A percentile compares a stretch with the other conserved stretches of the same genome.
These are phyloP conservation scores for Lytechinus pictus DNA, from an alignment of 35 echinoderm and acorn worm genomes.

Conservation along the genomic window DNA sequence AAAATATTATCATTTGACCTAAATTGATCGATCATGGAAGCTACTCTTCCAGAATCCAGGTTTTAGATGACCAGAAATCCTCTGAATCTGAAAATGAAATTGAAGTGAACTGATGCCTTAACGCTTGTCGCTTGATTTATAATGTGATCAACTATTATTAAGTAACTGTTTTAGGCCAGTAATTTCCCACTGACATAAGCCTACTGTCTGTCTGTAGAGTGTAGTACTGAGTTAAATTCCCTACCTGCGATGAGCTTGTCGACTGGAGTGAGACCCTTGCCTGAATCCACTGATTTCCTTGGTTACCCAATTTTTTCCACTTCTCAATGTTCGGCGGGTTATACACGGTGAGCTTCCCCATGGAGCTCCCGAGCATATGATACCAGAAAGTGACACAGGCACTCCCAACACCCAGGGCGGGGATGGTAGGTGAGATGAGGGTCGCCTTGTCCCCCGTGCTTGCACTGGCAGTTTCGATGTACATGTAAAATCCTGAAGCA, in stretches of 20 bases:
- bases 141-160: too few species aligned
- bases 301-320: not conserved
- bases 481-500: not conserved
- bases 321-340: not conserved
- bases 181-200: too few species aligned
- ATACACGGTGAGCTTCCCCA: not conserved
- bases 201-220: too few species aligned
- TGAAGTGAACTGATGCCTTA: too few species aligned
- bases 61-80: too few species aligned
- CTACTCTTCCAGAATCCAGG: too few species aligned
- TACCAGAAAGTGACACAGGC: conserved; percentile 23
- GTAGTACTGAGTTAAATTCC: not conserved
- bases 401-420: not conserved
- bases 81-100: too few species aligned
- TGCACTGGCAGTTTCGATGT: not conserved
- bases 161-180: too few species aligned
- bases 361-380: not conserved
- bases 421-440: not conserved
- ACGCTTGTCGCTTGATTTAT: too few species aligned
- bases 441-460: not conserved
- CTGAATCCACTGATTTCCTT: not conserved
- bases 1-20: too few species aligned
- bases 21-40: too few species aligned
- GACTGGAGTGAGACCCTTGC: not conserved
- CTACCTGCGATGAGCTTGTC: not conserved